Evolutionary conservation across 2,888 invertebrate species (phyloP).

Genomic region (Eucera pruinosa): DNA sequence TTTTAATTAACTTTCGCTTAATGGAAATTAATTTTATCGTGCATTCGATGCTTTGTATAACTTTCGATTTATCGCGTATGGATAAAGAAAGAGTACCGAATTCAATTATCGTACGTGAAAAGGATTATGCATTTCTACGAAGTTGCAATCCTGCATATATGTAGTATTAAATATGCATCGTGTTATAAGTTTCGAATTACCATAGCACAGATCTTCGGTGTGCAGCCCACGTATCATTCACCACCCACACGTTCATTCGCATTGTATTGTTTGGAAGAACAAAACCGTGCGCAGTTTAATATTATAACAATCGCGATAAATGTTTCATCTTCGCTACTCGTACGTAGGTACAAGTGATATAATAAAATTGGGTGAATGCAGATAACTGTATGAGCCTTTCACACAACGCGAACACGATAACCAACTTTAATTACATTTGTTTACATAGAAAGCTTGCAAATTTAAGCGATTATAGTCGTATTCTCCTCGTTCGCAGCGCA

Average conservation of each 20-base stretch:
- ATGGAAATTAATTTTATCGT: no score
- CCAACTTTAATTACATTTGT: not conserved
- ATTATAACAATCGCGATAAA: conserved; percentile 43
- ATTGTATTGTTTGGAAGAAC: conserved; percentile 59
- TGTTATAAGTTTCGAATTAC: conserved; percentile 37
- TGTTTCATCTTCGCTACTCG: conserved; percentile 8
- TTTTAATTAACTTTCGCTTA: no score
- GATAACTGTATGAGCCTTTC: not conserved
- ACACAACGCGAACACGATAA: not conserved
- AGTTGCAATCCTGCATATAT: not conserved
- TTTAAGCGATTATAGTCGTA: no score
- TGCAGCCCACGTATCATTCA: conserved; percentile 34
- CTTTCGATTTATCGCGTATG: no score
- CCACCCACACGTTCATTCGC: conserved; percentile 44
- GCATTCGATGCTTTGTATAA: no score
- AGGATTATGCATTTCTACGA: not conserved
- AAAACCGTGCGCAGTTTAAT: conserved; percentile 63
- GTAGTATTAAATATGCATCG: conserved; percentile 23
- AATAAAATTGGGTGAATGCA: not conserved
- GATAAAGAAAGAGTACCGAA: no score
- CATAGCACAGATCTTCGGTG: conserved; percentile 27
- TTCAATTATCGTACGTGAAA: no score
- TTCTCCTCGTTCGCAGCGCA: no score
- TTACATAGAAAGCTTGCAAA: no score
- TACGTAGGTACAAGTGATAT: not conserved